Percentiles rank a stretch among this genome's conserved stretches.
Evolutionary conservation across 2,888 invertebrate species (phyloP).

Genomic region (Pristionchus maxplancki): DNA sequence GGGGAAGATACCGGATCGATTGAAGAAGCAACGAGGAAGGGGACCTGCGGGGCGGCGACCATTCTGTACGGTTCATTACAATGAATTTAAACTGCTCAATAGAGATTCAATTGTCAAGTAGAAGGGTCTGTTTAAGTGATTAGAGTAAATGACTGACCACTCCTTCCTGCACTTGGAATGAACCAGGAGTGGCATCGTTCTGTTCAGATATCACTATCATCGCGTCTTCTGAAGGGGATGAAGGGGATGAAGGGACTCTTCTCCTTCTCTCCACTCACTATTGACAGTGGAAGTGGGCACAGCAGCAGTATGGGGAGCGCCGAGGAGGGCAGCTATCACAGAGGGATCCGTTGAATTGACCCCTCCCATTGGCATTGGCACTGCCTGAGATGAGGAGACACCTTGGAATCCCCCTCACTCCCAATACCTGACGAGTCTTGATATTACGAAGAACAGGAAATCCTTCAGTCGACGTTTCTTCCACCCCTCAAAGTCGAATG

Average conservation of each 20-base stretch:
- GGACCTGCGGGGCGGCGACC: conserved; percentile 39
- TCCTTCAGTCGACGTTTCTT: conserved; percentile 27
- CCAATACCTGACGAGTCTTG: conserved; percentile 36
- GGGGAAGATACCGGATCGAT: background rate
- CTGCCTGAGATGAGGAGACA: background rate
- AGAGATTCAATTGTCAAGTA: too few relatives aligned
- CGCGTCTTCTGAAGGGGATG: conserved; percentile 42
- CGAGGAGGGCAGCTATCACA: conserved; percentile 37
- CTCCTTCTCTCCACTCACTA: background rate
- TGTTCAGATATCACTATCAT: conserved; percentile 37
- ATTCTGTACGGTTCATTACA: too few relatives aligned
- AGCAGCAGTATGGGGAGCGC: conserved; percentile 31
- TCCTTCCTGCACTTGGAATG: conserved; percentile 47
- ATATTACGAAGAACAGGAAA: conserved; percentile 45
- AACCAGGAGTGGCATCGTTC: background rate
- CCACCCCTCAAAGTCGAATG: conserved; percentile 39
- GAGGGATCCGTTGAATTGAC: conserved; percentile 23
- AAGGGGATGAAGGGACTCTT: background rate
- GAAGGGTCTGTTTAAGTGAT: too few relatives aligned
- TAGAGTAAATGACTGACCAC: conserved; percentile 41
- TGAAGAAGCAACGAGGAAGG: conserved; percentile 49
- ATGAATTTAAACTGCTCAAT: too few relatives aligned
- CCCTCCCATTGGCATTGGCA: conserved; percentile 22
- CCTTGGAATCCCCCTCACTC: background rate
- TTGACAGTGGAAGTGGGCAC: background rate